Evolutionary conservation across 2,888 invertebrate genomes (phyloP), one percentile per base, ranked within the genome.

Genomic region (Xiphydria camelus): DNA sequence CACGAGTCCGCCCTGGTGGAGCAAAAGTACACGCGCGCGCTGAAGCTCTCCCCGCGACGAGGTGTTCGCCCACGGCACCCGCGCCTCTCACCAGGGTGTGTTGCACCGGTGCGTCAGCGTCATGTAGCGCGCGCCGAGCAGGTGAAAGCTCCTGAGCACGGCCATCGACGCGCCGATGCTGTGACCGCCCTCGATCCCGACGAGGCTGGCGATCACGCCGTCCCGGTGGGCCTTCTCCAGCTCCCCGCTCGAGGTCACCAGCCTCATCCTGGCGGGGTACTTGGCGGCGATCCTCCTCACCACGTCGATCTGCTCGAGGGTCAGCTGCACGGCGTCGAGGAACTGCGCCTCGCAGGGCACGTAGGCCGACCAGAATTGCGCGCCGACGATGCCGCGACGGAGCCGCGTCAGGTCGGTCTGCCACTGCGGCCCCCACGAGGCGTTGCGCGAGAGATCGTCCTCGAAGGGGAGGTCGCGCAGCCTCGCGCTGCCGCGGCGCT

Each of bases 131-230:
- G 83, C 83, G 5, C 86, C 86, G 4, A 86, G 73, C 38, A 82
- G 76, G 68, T 85, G 84, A 64, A 85, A 83, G 62, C 84, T 84
- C 10, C 86, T 76, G 4, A 87, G 76, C 2, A 83, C 83, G 1
- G 83, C 84, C 60, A 87, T 77, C 45, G 85, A 85, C 41, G 84
- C 83, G 47, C 85, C 86, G 32, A 87, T 79, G 10, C 83, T 80
- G 68, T 87, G 86, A 0, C 86, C 86, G 4, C 86, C 86, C 57
- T 85, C 84, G 21, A 87, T 77, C 0, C 83, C 86, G 41, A 86
- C 78, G 31, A 87, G 68, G 51, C 84, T 83, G 1, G 82, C 85
- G 3, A 86, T 79, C 51, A 81, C 80, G 1, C 83, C 82, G 1
- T 79, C 76, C 20, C 78, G 77, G 60, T 84, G 83, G 0, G 84